These are phyloP conservation scores for Sandelia bainsii DNA, from an alignment of 2,797 vertebrate species.

Conservation along the genomic window DNA sequence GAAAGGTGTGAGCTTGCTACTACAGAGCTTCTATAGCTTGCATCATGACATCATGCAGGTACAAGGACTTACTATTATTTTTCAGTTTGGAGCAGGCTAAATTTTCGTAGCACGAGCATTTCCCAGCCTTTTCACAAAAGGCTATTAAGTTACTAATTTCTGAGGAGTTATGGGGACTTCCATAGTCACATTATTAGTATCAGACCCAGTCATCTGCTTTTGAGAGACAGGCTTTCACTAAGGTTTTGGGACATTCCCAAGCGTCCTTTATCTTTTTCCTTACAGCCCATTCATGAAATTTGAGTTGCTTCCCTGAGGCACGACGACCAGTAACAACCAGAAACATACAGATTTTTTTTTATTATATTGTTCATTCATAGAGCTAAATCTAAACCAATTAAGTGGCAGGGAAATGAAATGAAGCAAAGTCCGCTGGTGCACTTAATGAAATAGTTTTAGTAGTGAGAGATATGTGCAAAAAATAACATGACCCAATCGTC, in stretches of 20 bases:
- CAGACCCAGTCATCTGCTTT: conserved; percentile 41
- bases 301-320: conserved; percentile 28
- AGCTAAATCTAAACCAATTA: conserved; percentile 1
- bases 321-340: conserved; percentile 12
- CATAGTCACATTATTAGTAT: conserved; percentile 41
- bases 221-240: conserved; percentile 20
- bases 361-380: conserved; percentile 3
- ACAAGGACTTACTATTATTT: not conserved
- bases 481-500: conserved; percentile 9
- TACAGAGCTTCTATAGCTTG: no score
- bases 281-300: conserved; percentile 38
- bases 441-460: not conserved
- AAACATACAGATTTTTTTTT: conserved; percentile 1
- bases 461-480: not conserved
- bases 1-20: no score
- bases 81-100: not conserved
- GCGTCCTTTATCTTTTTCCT: conserved; percentile 22
- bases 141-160: conserved; percentile 42
- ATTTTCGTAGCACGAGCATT: conserved; percentile 9
- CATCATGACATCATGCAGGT: no score
- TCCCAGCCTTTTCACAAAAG: conserved; percentile 24
- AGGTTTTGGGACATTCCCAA: conserved; percentile 47
- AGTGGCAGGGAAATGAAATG: not conserved
- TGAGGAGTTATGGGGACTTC: conserved; percentile 57
- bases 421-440: not conserved